Evolutionary conservation across 2,113 vertebrate genomes (phyloP), one percentile per base, ranked within the genome.

Genomic region (Muntiacus reevesi): DNA sequence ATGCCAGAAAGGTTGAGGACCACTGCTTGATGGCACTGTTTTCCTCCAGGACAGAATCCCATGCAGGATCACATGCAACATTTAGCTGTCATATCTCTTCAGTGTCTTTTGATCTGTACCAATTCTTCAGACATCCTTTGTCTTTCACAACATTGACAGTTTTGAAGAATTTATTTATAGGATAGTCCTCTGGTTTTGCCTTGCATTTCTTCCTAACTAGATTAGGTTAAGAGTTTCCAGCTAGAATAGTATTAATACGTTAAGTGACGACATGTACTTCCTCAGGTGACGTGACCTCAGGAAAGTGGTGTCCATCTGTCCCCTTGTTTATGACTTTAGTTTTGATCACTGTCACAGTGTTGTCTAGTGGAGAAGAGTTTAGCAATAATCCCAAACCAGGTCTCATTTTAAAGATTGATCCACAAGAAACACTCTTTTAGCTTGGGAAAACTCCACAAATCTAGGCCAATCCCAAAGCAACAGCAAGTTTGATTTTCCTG

Each of bases 91-190:
- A 7, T 36, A 3, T 55, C 28, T 92, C 88, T 52, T 87, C 60
- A 50, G 8, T 57, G 30, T 92, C 47, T 64, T 92, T 94, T 16
- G 54, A 79, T 60, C 19, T 89, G 15, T 45, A 57, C 52, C 45
- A 79, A 36, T 78, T 92, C 54, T n/a, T 85, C 57, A 50, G 13
- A 52, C 59, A 40, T 78, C 36, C 17, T 95, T 60, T 90, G 60
- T 54, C 55, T 94, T 83, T 60, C 79, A 52, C 87, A 30, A 52
- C 47, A 36, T 8, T 84, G 87, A 45, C 45, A 54, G 54, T 87
- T 60, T 55, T 85, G 19, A 79, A 90, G n/a, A 92, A 89, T 52
- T 95, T 96, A 84, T 87, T 84, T 91, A 40, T 40, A 94, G 12
- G 10, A 30, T n/a, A 45, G 88, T 45, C 36, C 2, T 74, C 19